Evolutionary conservation across 2,888 invertebrate species (phyloP).

Genomic region (Camponotus fellah): DNA sequence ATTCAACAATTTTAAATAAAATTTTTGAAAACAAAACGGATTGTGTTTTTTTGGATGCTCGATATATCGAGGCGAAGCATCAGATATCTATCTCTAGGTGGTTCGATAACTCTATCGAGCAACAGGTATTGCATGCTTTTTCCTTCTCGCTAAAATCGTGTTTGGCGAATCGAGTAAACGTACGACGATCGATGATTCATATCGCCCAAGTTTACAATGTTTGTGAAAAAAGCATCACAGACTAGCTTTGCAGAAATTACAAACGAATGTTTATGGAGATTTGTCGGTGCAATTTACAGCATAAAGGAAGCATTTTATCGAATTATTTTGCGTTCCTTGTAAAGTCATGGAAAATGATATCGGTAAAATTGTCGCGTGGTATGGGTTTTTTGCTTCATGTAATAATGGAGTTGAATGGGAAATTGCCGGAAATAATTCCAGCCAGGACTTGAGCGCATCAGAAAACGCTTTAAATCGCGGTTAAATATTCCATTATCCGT

Average conservation of each 20-base stretch:
- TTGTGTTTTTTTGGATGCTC: neutral
- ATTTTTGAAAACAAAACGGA: neutral
- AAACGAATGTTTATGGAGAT: neutral
- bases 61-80: neutral
- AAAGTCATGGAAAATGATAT: conserved; percentile 25
- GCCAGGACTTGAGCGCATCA: conserved; percentile 26
- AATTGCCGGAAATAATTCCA: conserved; percentile 49
- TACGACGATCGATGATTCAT: conserved; percentile 67
- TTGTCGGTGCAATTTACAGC: neutral
- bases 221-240: neutral
- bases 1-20: neutral
- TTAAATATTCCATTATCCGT: conserved; percentile 61
- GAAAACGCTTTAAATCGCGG: conserved; percentile 63
- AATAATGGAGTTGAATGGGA: conserved; percentile 48
- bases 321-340: conserved; percentile 9
- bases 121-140: conserved; percentile 69
- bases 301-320: neutral
- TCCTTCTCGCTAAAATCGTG: conserved; percentile 53
- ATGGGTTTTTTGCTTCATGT: conserved; percentile 16
- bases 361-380: neutral
- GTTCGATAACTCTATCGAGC: conserved; percentile 66
- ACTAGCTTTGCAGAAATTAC: neutral
- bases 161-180: conserved; percentile 40
- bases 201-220: conserved; percentile 18
- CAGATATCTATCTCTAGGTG: conserved; percentile 47